phyloP scores from a whole-genome alignment of 2,113 vertebrate species.

The Xenopus laevis region DNA sequence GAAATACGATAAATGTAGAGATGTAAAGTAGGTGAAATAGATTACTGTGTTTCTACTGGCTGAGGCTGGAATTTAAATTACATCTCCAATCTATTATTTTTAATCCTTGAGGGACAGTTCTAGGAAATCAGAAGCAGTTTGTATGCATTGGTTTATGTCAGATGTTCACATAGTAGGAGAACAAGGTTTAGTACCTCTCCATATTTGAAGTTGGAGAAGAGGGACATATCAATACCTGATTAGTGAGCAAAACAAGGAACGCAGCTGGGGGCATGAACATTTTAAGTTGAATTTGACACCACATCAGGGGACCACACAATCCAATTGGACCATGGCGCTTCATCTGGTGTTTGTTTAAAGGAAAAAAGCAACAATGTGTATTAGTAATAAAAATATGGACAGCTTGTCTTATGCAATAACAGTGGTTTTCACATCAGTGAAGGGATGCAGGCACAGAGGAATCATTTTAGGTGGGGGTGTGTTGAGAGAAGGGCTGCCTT shows the following conservation, averaged over 20 bases:
- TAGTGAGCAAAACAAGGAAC: neutral
- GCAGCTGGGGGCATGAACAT: neutral
- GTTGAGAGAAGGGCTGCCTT: too few species aligned
- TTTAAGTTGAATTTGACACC: neutral
- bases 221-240: neutral
- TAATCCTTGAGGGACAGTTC: neutral
- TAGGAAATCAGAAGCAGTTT: neutral
- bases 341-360: neutral
- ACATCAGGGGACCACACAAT: neutral
- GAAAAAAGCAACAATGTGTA: neutral
- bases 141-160: neutral
- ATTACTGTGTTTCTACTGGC: neutral
- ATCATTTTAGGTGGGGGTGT: too few species aligned
- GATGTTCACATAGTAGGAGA: neutral
- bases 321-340: neutral
- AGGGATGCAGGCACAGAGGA: too few species aligned
- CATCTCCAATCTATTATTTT: neutral
- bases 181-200: neutral
- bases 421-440: neutral
- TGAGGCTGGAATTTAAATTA: neutral
- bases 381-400: neutral
- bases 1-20: neutral
- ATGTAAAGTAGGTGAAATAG: neutral
- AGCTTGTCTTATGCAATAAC: too few species aligned
- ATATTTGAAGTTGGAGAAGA: neutral